Evolutionary conservation across 92 coral and sea anemone species (phyloP).

Genomic region (Porites lobata): DNA sequence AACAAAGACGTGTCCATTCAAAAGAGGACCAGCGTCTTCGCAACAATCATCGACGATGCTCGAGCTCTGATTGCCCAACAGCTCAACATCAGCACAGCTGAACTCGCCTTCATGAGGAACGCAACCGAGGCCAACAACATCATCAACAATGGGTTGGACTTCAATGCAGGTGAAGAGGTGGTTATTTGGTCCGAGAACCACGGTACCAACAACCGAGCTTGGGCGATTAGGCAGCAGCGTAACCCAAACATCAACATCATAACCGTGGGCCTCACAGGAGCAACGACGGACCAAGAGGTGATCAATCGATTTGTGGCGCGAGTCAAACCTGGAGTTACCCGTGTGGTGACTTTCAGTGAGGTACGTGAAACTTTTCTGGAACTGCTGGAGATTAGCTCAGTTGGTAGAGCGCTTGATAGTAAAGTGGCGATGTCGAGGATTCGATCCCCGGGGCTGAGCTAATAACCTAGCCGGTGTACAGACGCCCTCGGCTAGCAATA

Average conservation of each 20-base stretch:
- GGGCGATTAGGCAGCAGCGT: neutral
- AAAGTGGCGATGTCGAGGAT: too few species aligned
- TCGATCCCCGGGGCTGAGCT: too few species aligned
- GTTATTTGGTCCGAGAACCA: conserved; percentile 70
- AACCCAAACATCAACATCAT: neutral
- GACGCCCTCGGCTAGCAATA: too few species aligned
- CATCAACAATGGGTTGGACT: conserved; percentile 60
- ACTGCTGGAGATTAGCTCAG: neutral
- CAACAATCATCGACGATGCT: conserved; percentile 46
- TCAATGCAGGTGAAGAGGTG: conserved; percentile 40
- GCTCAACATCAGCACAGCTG: conserved; percentile 44
- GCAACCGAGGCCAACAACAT: conserved; percentile 59
- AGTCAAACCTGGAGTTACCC: neutral
- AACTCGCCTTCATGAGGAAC: conserved; percentile 55
- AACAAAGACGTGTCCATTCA: conserved; percentile 46
- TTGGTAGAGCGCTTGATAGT: too few species aligned
- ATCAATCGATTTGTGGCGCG: neutral
- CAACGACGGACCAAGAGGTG: conserved; percentile 13
- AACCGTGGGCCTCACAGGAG: conserved; percentile 19
- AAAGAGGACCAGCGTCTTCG: conserved; percentile 31
- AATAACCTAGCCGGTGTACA: too few species aligned
- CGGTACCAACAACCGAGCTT: conserved; percentile 54
- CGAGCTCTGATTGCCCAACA: conserved; percentile 56
- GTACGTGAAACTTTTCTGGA: neutral
- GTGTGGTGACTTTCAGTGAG: neutral